Evolutionary conservation across 2,797 vertebrate species (phyloP).

Genomic region (Melanogrammus aeglefinus): DNA sequence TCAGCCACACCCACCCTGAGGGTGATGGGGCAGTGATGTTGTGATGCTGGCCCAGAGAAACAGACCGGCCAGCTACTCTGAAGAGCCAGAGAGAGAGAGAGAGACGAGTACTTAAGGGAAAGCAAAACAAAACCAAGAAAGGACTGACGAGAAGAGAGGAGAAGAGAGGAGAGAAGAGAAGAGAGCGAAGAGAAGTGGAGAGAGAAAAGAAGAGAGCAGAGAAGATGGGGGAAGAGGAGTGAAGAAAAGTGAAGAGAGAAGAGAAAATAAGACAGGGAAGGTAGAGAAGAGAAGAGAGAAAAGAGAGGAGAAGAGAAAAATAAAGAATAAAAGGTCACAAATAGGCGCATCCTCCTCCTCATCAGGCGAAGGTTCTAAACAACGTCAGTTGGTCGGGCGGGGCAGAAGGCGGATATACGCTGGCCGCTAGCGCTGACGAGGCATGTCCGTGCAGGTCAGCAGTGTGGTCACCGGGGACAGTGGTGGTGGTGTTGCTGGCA

Average conservation of each 20-base stretch:
- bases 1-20: conserved; percentile 46
- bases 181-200: background rate
- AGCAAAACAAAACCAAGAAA: no score
- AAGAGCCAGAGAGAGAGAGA: conserved; percentile 59
- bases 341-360: no score
- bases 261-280: no score
- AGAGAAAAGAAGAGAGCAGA: conserved; percentile 43
- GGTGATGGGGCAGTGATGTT: no score
- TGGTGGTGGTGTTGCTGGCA: conserved; percentile 55
- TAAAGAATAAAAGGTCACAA: no score
- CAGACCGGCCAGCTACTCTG: conserved; percentile 57
- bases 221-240: conserved; percentile 14
- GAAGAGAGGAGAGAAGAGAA: conserved; percentile 56
- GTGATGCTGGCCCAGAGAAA: conserved; percentile 39
- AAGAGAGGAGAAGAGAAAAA: no score
- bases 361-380: background rate
- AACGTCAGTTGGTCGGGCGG: conserved; percentile 65
- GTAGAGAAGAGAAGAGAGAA: no score
- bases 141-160: conserved; percentile 57
- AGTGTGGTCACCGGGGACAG: conserved; percentile 79
- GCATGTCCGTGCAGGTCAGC: conserved; percentile 75
- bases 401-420: conserved; percentile 63
- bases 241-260: no score
- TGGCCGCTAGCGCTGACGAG: conserved; percentile 73
- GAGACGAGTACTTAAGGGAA: conserved; percentile 23